Evolutionary conservation across 1,140 invertebrate genomes (phyloP).

Genomic region (Agrilus planipennis): DNA sequence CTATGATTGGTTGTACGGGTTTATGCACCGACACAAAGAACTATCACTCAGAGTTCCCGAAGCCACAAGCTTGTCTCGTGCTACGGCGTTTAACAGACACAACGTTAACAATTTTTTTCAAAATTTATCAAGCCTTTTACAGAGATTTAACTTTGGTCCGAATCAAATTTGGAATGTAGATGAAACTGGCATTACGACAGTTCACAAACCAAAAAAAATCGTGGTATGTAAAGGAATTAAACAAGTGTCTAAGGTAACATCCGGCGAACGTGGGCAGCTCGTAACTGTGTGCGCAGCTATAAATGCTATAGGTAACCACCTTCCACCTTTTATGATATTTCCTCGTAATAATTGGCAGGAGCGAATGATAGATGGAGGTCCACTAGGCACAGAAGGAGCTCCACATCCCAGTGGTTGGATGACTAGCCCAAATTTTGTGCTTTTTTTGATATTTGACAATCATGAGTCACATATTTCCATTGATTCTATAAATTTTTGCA

Average conservation of each 20-base stretch:
- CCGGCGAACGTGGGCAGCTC: slow-evolving; percentile 28
- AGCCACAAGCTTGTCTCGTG: not conserved
- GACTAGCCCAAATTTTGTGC: slow-evolving; percentile 2
- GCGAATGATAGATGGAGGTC: not conserved
- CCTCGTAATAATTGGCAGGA: slow-evolving; percentile 8
- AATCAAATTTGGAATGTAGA: slow-evolving; percentile 18
- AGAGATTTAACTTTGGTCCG: not conserved
- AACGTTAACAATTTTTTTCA: slow-evolving; percentile 5
- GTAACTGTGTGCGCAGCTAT: slow-evolving; percentile 22
- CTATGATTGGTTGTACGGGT: not conserved
- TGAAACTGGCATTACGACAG: slow-evolving; percentile 16
- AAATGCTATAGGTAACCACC: slow-evolving; percentile 23
- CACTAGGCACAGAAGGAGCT: not conserved
- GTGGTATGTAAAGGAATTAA: slow-evolving; percentile 12
- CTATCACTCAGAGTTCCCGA: not conserved
- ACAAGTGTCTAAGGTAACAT: slow-evolving; percentile 28
- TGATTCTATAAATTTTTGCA: not conserved
- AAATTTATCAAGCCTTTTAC: not conserved
- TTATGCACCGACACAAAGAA: not conserved
- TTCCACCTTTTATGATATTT: slow-evolving; percentile 27
- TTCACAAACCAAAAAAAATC: slow-evolving; percentile 14
- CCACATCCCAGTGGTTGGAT: slow-evolving; percentile 6
- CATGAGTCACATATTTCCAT: not conserved
- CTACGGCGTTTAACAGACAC: slow-evolving; percentile 14
- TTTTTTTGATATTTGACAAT: slow-evolving; percentile 11